phyloP scores from a whole-genome alignment of 2,797 vertebrate genomes.

The Sarcophilus harrisii region DNA sequence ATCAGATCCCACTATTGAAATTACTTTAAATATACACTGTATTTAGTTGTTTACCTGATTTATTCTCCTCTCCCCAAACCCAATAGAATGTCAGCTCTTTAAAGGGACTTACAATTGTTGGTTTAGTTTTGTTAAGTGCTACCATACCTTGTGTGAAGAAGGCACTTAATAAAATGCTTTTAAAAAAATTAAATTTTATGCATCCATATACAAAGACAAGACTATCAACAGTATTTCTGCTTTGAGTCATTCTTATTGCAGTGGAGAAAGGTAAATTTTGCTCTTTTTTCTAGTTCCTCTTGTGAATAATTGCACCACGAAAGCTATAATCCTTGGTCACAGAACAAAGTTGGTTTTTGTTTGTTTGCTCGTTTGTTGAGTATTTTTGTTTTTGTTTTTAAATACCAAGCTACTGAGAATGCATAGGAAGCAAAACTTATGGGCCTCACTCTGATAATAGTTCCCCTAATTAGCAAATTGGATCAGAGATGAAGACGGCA shows the following conservation, averaged over 20 bases:
- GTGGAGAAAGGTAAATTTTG: not conserved
- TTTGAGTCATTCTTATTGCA: not conserved
- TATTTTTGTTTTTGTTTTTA: not conserved
- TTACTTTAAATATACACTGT: not conserved
- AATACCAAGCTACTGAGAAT: not conserved
- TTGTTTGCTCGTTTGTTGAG: not conserved
- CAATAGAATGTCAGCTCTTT: not conserved
- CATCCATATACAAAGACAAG: not conserved
- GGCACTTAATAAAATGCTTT: not conserved
- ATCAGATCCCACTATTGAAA: not conserved
- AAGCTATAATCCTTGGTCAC: not conserved
- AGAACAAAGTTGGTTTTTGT: not conserved
- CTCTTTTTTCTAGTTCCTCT: not conserved
- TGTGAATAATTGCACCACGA: not conserved
- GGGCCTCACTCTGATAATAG: not conserved
- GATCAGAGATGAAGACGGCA: not conserved
- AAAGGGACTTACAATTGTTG: not conserved
- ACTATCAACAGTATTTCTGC: not conserved
- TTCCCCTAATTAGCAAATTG: not conserved
- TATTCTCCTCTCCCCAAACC: not conserved
- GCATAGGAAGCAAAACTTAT: not conserved
- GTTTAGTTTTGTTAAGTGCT: not conserved
- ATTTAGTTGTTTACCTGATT: not conserved
- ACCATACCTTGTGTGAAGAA: not conserved
- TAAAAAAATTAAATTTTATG: not conserved